Evolutionary conservation across 1,140 invertebrate genomes (phyloP), one percentile per base, ranked within the genome.

Genomic region (Homalodisca vitripennis): DNA sequence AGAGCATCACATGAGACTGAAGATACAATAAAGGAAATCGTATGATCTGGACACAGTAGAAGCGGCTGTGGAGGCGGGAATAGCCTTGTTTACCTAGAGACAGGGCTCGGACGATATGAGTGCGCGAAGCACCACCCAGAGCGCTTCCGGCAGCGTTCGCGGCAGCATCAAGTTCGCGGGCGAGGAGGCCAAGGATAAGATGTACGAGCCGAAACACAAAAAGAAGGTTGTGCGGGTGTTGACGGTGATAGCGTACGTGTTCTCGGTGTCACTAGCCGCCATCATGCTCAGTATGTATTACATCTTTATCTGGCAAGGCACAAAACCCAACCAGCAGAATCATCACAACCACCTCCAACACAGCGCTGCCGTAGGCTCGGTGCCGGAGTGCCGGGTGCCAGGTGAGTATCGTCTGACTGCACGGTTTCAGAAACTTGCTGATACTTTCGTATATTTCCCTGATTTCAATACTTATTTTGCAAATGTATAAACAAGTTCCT

Each of bases 261-360:
- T 98, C 76, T 94, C 93, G 73, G 96, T 98, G 69, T 98, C 95
- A 14, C 82, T 97, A 70, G 95, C 94, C 0, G 96, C 95, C 3
- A 95, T 98, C 72, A 92, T 98, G 78, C 84, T 98, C 27, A 97
- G 94, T 0, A 84, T 97, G 13, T 98, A 98, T 82, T 98, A 98
- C 82, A 90, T 95, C 70, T 94, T 98, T 79, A 87, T 98, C 70
- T 98, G 96, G 96, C 89, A 96, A 79, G 41, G 55, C 2, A 60
- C 55, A 22, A 60, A 60, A 26, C 55, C 55, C 3, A 53, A 6
- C 6, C 14, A 13, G 22, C 55, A 13, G 2, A 14, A 13, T 22
- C 55, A 60, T 10, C 22, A 60, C 55, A 60, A 51, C 48, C 22
- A 20, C 55, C 14, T 13, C 55, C 24, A 60, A 22, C 55, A 60